Evolutionary conservation across 2,797 vertebrate species (phyloP), one percentile per base, ranked within the genome.

Genomic region (Gephyroberyx darwinii): DNA sequence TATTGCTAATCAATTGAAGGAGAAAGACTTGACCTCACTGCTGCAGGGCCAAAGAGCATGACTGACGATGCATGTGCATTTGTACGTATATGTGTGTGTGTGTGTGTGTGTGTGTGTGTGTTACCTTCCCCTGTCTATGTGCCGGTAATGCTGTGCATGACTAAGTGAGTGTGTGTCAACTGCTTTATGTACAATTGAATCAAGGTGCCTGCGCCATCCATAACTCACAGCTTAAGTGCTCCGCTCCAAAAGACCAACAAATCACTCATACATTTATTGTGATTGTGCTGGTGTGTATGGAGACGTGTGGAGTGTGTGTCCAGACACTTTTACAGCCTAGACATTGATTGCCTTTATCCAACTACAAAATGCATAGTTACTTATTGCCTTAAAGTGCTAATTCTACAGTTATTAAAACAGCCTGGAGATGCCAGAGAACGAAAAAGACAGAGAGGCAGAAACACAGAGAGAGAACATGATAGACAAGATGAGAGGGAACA

Each of bases 11-110:
- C 79, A 71, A 26, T 53, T 80, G 80, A 88, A 90, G 78, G 78
- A 86, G 88, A 90, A 79, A 71, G 71, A 82, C 80, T 85, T 84
- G 82, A 91, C 88, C 84, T 71, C 59, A 84, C 73, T 60, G 80
- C 74, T 77, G 58, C 65, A 26, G 72, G 78, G 82, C 76, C 77
- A 85, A 75, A 85, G 84, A 87, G 80, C 71, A 77, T 62, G 75
- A 77, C 84, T 81, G 82, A 74, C 71, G 67, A 58, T 56, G 70
- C 74, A 76, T 73, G 71, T 68, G 77, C 75, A 84, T 86, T 83
- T 79, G 73, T 82, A 69, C 72, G 39, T 75, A 14, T 43, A 63
- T 72, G 60, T 20, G 65, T 50, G 57, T 31, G 31, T 33, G n/a
- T 13, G 43, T 3, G 8, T 8, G 9, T 37, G 30, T 57, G 52